Evolutionary conservation across 2,113 vertebrate genomes (phyloP), one percentile per base, ranked within the genome.

Genomic region (Miniopterus natalensis): DNA sequence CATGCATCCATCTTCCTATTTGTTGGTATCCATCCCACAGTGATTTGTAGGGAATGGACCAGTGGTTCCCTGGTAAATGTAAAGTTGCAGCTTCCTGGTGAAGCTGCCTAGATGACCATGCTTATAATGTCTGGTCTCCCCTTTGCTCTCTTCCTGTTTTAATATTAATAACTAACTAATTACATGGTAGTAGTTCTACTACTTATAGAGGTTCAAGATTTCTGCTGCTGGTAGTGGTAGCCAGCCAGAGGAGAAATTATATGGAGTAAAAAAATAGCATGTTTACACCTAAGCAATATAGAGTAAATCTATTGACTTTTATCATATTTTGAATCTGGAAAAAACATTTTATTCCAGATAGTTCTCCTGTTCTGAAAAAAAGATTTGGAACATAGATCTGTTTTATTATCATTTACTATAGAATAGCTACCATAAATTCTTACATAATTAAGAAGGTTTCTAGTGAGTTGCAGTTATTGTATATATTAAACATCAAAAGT

Each of bases 401-500:
- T 89, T 93, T 90, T 84, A 84, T 94, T 85, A 40, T 12, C 27
- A 47, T 55, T 95, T 12, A 42, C 66, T 68, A 36, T 49, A 90
- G 23, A 31, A 49, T 42, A 84, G 51, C n/a, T 3, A 68, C n/a
- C 74, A 80, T 70, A 49, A 88, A 57, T 90, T 93, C 15, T 88
- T 80, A 75, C 2, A 57, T 70, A 84, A 88, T 91, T 95, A 83
- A 71, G 92, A 90, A 27, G 20, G 71, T 80, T 94, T 86, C 61
- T 89, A 53, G 42, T 90, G 11, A 89, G 8, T 83, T 85, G 14
- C 40, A 65, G 31, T 86, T 86, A 29, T 68, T 31, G 29, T 18
- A 21, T 73, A n/a, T 66, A 80, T 74, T 81, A 86, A 70, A 86
- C 57, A 59, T 8, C 4, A 25, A 78, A 57, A 61, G 36, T 5